A percentile compares a stretch with the other conserved stretches of the same genome.
Conservation (phyloP, 2,797 vertebrate species). For the Pantherophis vulpinus region DNA sequence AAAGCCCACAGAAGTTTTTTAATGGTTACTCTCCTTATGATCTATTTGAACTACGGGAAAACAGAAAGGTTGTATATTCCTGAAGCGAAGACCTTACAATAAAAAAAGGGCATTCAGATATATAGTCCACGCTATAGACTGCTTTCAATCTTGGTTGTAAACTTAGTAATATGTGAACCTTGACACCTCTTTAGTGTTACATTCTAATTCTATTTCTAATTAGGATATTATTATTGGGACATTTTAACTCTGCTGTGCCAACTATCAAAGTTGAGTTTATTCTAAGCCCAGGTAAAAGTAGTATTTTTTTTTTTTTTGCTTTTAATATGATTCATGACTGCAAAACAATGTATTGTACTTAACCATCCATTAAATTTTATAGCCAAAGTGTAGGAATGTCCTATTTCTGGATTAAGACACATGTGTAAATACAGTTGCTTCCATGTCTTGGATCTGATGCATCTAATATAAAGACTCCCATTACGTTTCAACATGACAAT, state of each 20-base stretch:
- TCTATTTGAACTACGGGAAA: neutral
- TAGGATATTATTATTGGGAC: neutral
- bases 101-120: neutral
- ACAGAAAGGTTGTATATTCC: neutral
- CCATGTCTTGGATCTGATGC: neutral
- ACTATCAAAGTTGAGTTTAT: neutral
- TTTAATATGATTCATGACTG: neutral
- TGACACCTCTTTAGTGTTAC: neutral
- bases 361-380: neutral
- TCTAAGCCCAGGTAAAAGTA: neutral
- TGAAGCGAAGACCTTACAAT: neutral
- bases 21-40: neutral
- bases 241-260: neutral
- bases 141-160: neutral
- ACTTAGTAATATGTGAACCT: neutral
- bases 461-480: neutral
- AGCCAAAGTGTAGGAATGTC: neutral
- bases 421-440: neutral
- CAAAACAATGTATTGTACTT: neutral
- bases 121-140: neutral
- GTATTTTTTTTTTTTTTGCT: neutral
- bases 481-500: neutral
- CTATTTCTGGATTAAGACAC: neutral
- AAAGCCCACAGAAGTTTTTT: neutral
- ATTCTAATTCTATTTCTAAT: neutral